Base-by-base conservation (phyloP, 2,113 vertebrate genomes). In the Xerus inauris region DNA sequence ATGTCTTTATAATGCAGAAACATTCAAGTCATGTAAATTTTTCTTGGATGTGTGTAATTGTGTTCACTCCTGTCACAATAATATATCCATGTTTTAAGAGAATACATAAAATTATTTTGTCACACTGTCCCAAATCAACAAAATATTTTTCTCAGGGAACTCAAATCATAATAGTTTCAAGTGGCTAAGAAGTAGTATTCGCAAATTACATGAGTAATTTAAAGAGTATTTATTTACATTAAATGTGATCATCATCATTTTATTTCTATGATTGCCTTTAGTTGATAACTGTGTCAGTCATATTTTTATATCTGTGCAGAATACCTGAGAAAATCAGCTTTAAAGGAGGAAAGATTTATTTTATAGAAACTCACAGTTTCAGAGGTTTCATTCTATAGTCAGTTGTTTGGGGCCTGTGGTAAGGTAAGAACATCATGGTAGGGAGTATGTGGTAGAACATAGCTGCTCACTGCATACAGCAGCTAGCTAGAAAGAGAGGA, bases 181-280 rank as follows among this genome's bases (percentile, higher is more conserved):
- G 7, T 65, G 13, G 22, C 64, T 90, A 47, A 94, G 76, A 82
- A 49, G 6, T 10, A 84, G 6, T 93, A 83, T 72, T 88, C n/a
- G 93, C 65, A 90, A 59, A 17, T 90, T 95, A 84, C 88, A 40
- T 87, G 67, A 82, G 76, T 92, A 69, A 51, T 89, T 79, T 86
- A 67, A n/a, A 86, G 65, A 97, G 24, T 49, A 83, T 79, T 88
- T 71, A 54, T 85, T 85, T 69, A 83, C 3, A 20, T 64, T 92
- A 77, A 89, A 47, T 79, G 20, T 42, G 30, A 72, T 73, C 26
- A 65, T 86, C 10, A 84, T 86, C 8, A 84, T 92, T 92, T 96
- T 38, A 93, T 59, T 79, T 77, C 35, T 82, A 2, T 72, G 47
- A 35, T 59, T 87, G 13, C 45, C 38, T 51, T 89, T 85, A 86